Evolutionary conservation across 2,888 invertebrate species (phyloP).

Genomic region (Atethmia centrago): DNA sequence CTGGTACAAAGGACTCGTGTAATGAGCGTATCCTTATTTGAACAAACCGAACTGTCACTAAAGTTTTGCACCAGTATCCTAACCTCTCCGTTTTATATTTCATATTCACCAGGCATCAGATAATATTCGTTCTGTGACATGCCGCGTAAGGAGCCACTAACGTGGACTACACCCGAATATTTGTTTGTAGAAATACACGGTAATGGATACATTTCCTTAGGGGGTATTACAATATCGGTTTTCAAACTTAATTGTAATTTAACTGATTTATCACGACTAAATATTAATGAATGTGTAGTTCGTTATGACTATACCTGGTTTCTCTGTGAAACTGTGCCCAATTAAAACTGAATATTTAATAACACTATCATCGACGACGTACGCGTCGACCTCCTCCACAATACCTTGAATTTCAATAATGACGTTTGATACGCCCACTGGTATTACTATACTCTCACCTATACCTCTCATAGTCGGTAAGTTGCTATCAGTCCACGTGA

Average conservation of each 20-base stretch:
- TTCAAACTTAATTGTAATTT: neutral
- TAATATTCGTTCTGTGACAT: neutral
- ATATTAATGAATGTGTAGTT: conserved; percentile 7
- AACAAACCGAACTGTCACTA: neutral
- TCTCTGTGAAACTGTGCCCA: conserved; percentile 3
- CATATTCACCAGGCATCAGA: conserved; percentile 14
- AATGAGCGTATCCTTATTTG: neutral
- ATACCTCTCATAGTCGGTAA: conserved; percentile 19
- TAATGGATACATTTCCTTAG: conserved; percentile 7
- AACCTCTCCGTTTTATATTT: conserved; percentile 7
- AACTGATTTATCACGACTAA: conserved; percentile 2
- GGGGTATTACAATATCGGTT: neutral
- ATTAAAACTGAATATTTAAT: conserved; percentile 12
- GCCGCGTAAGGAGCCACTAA: neutral
- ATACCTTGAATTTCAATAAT: conserved; percentile 13
- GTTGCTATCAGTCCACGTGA: conserved; percentile 5
- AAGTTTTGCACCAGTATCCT: neutral
- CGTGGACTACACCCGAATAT: neutral
- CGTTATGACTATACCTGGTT: conserved; percentile 8
- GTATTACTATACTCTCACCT: conserved; percentile 10
- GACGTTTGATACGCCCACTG: conserved; percentile 5
- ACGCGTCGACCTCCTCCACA: conserved; percentile 4
- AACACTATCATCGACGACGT: conserved; percentile 1
- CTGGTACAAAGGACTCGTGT: neutral
- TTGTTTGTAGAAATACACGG: neutral